A percentile compares a stretch with the other conserved stretches of the same genome.
Evolutionary conservation across 2,888 invertebrate species (phyloP).

Genomic region (Hipparchia sbordonii): DNA sequence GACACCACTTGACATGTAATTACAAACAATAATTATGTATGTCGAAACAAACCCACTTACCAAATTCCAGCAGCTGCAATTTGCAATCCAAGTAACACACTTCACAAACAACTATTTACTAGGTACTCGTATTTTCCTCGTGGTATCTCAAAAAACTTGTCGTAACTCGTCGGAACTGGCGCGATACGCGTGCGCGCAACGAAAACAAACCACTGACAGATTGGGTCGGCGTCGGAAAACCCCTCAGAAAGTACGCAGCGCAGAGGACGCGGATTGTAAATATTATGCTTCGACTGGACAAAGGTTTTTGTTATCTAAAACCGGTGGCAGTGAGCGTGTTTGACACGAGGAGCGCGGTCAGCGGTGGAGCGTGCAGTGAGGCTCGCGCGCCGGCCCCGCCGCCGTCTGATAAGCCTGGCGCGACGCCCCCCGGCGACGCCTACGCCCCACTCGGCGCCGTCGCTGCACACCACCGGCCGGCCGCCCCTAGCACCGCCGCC

Average conservation of each 20-base stretch:
- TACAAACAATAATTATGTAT: constrained; percentile 27
- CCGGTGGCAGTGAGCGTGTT: constrained; percentile 70
- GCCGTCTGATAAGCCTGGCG: constrained; percentile 82
- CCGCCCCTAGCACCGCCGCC: constrained; percentile 61
- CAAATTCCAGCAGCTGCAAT: constrained; percentile 57
- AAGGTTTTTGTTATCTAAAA: constrained; percentile 82
- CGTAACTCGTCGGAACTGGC: constrained; percentile 69
- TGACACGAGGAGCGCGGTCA: constrained; percentile 72
- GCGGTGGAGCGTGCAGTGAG: constrained; percentile 74
- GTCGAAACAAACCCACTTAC: constrained; percentile 54
- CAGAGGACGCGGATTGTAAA: constrained; percentile 71
- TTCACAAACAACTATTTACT: constrained; percentile 56
- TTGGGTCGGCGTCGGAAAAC: constrained; percentile 76
- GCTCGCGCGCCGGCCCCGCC: constrained; percentile 80
- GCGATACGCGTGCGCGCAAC: constrained; percentile 73
- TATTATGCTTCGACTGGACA: constrained; percentile 80
- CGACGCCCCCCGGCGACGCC: constrained; percentile 82
- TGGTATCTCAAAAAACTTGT: constrained; percentile 66
- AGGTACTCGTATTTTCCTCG: constrained; percentile 25
- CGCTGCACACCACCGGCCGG: constrained; percentile 71
- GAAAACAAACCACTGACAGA: constrained; percentile 75
- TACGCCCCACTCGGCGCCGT: constrained; percentile 79
- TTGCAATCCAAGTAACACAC: constrained; percentile 73
- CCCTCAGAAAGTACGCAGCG: constrained; percentile 74
- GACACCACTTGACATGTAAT: constrained; percentile 27